Evolutionary conservation across 1,140 invertebrate genomes (phyloP).

Genomic region (Hylyphantes graminicola): DNA sequence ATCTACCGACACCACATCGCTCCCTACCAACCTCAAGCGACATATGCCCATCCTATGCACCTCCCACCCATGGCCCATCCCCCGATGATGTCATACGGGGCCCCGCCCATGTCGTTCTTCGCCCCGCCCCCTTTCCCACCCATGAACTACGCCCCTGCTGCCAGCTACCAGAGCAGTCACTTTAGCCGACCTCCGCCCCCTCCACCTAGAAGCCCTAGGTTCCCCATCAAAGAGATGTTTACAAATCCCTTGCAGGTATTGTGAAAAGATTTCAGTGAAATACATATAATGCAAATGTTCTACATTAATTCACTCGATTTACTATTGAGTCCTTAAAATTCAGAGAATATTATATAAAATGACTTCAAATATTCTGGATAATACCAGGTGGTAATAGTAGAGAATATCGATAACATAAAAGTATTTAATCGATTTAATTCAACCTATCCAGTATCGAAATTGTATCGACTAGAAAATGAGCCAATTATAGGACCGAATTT

Average conservation of each 20-base stretch:
- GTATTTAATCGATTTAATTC: too few species aligned
- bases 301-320: too few species aligned
- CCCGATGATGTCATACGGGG: slow-evolving; percentile 9
- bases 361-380: too few species aligned
- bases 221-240: slow-evolving; percentile 32
- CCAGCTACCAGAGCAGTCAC: slow-evolving; percentile 15
- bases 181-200: not conserved
- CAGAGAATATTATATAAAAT: too few species aligned
- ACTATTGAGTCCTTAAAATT: too few species aligned
- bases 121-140: slow-evolving; percentile 1
- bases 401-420: too few species aligned
- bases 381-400: too few species aligned
- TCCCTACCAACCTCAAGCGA: slow-evolving; percentile 20
- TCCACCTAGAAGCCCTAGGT: slow-evolving; percentile 25
- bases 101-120: not conserved
- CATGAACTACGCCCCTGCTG: slow-evolving; percentile 26
- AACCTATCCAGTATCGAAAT: too few species aligned
- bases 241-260: not conserved
- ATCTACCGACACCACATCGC: slow-evolving; percentile 38
- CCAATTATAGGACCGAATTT: too few species aligned
- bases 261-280: not conserved
- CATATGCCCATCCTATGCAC: not conserved
- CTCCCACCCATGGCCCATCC: not conserved
- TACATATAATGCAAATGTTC: not conserved
- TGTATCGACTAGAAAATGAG: too few species aligned